Conservation (phyloP, 2,888 invertebrate genomes). For the Dryomyza anilis region DNA sequence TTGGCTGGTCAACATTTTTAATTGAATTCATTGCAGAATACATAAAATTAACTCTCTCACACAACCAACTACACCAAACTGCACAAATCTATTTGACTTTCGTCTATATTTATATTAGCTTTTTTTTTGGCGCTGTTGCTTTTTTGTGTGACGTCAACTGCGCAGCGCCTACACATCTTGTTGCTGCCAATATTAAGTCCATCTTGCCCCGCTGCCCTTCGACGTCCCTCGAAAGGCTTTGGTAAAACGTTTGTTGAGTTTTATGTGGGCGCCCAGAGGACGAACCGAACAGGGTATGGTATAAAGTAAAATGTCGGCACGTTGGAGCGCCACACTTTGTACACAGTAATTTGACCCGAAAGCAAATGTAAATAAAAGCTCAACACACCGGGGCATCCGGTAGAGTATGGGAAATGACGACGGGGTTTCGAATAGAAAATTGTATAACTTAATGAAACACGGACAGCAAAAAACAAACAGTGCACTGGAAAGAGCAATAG, state of each 20-base stretch:
- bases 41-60: no score
- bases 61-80: background rate
- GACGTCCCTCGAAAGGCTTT: background rate
- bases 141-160: background rate
- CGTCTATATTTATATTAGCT: constrained; percentile 22
- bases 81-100: constrained; percentile 17
- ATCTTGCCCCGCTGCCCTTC: background rate
- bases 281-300: background rate
- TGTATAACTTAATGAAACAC: constrained; percentile 58
- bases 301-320: background rate
- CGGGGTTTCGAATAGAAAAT: constrained; percentile 48
- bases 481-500: background rate
- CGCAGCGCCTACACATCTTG: background rate
- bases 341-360: constrained; percentile 55
- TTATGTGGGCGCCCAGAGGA: constrained; percentile 1
- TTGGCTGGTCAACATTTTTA: constrained; percentile 1
- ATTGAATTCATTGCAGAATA: constrained; percentile 25
- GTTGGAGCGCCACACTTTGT: constrained; percentile 4
- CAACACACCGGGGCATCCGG: constrained; percentile 3
- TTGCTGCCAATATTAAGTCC: background rate
- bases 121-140: background rate
- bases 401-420: constrained; percentile 22
- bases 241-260: constrained; percentile 14
- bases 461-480: constrained; percentile 35
- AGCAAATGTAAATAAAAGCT: constrained; percentile 57